Percentiles rank a stretch among this genome's conserved stretches.
Conservation (phyloP, 1,140 invertebrate genomes). For the Chionoecetes opilio region DNA sequence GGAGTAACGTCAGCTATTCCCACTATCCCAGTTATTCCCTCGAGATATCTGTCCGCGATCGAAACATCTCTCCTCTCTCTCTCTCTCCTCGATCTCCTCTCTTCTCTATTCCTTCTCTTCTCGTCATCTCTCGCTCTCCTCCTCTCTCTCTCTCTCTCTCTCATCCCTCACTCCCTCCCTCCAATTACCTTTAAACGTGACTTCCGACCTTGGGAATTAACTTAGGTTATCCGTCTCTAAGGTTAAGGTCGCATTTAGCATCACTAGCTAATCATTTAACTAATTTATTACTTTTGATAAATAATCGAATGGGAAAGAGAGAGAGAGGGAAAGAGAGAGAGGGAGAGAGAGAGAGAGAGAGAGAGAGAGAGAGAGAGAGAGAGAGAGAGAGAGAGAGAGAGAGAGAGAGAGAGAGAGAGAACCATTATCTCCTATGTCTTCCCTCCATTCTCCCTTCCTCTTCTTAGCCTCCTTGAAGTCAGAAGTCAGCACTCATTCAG, state of each 20-base stretch:
- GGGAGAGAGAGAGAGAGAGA: neutral
- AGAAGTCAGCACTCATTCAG: no score
- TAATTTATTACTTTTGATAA: no score
- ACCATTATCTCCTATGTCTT: neutral
- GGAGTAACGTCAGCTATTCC: neutral
- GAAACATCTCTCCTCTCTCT: neutral
- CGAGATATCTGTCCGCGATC: neutral
- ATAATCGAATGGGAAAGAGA: no score
- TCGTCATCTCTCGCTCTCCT: neutral
- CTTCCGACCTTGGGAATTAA: neutral
- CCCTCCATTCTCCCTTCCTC: neutral
- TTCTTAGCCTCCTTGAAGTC: no score
- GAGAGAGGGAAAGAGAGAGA: neutral
- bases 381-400: neutral
- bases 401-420: neutral
- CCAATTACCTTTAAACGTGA: slow-evolving; percentile 21
- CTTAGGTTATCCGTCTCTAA: neutral
- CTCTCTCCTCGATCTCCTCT: neutral
- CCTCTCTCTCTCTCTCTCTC: slow-evolving; percentile 25
- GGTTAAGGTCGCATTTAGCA: neutral
- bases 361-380: neutral
- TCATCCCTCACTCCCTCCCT: neutral
- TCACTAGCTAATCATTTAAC: no score
- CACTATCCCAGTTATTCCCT: neutral
- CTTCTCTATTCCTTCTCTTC: neutral